A percentile compares a stretch with the other conserved stretches of the same genome.
Evolutionary conservation across 2,888 invertebrate species (phyloP).

Genomic region (Actias luna): DNA sequence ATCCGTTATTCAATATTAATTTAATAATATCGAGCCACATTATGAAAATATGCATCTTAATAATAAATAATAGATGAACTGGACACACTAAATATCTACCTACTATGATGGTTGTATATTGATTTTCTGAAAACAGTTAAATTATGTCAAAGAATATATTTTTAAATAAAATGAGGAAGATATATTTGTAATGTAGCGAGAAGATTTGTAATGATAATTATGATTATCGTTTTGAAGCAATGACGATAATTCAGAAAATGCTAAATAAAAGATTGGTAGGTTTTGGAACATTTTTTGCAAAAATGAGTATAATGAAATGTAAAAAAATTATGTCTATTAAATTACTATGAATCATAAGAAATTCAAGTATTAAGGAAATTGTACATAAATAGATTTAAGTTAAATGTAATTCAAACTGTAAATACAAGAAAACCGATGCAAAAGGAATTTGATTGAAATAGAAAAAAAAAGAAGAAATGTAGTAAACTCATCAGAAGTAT

Average conservation of each 20-base stretch:
- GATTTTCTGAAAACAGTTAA: background rate
- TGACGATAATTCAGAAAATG: constrained; percentile 23
- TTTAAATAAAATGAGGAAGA: constrained; percentile 17
- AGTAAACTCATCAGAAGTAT: background rate
- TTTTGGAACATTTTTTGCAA: constrained; percentile 1
- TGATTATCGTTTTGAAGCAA: constrained; percentile 27
- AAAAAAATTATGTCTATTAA: background rate
- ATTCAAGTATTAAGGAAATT: background rate
- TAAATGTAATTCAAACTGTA: constrained; percentile 36
- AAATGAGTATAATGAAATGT: background rate
- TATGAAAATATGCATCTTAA: background rate
- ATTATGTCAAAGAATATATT: constrained; percentile 8
- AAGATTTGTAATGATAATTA: constrained; percentile 9
- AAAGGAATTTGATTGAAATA: constrained; percentile 63
- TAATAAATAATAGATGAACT: background rate
- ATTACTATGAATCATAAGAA: background rate
- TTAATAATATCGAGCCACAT: background rate
- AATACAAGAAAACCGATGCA: constrained; percentile 57
- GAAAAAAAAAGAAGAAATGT: background rate
- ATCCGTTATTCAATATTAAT: background rate
- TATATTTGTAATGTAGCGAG: constrained; percentile 16
- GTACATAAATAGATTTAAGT: background rate
- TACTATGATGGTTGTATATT: background rate
- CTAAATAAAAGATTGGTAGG: constrained; percentile 17
- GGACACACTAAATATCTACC: background rate